Percentiles rank a stretch among this genome's conserved stretches.
phyloP scores from a whole-genome alignment of 1,140 invertebrate genomes.

The Pachypsylla venusta region DNA sequence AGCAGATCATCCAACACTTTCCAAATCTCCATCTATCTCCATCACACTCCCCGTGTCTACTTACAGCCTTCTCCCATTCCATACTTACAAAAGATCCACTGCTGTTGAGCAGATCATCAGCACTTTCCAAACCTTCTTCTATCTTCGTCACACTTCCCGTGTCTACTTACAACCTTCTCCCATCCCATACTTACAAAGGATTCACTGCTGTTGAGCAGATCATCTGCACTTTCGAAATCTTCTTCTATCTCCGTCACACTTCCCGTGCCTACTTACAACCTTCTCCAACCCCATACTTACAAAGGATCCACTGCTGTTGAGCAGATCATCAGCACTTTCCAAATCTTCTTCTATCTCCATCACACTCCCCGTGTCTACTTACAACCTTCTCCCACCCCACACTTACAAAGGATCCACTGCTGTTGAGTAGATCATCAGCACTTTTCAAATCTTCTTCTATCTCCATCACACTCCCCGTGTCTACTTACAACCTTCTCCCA shows the following conservation, averaged over 20 bases:
- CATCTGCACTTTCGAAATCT: slow-evolving; percentile 6
- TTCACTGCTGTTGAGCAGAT: slow-evolving; percentile 6
- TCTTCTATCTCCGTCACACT: neutral
- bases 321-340: slow-evolving; percentile 7
- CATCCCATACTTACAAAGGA: slow-evolving; percentile 8
- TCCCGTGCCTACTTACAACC: neutral
- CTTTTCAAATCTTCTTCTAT: neutral
- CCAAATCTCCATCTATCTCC: too few relatives aligned
- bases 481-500: too few relatives aligned
- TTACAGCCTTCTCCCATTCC: too few relatives aligned
- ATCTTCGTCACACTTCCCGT: neutral
- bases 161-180: too few relatives aligned
- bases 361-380: neutral
- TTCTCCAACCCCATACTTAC: too few relatives aligned
- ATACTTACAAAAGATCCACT: slow-evolving; percentile 5
- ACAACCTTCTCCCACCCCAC: too few relatives aligned
- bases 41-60: too few relatives aligned
- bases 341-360: neutral
- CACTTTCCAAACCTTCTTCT: neutral
- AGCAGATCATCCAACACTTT: too few relatives aligned
- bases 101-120: slow-evolving; percentile 7
- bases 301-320: neutral
- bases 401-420: slow-evolving; percentile 5
- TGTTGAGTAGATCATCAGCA: slow-evolving; percentile 9
- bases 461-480: neutral